Percentiles rank a stretch among this genome's conserved stretches.
Evolutionary conservation across 1,140 invertebrate species (phyloP).

Genomic region (Gryllus bimaculatus): DNA sequence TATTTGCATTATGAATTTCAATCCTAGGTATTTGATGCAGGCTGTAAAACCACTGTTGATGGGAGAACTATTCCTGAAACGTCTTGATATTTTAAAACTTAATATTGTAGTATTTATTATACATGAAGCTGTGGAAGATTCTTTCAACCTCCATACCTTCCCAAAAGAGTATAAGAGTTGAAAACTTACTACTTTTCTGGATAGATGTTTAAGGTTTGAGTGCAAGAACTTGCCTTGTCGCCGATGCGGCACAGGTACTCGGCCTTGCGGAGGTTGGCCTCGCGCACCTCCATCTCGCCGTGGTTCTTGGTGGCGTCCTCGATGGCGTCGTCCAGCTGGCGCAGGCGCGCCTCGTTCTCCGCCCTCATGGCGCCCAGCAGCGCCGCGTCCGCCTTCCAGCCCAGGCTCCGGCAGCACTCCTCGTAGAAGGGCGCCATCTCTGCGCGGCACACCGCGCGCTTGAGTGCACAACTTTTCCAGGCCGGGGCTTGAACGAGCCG

Average conservation of each 20-base stretch:
- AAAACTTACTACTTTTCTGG: too few species aligned
- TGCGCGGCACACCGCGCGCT: conserved; percentile 25
- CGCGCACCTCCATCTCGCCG: conserved; percentile 86
- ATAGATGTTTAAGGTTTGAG: too few species aligned
- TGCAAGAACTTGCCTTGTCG: conserved; percentile 55
- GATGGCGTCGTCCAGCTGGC: conserved; percentile 78
- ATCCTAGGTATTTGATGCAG: too few species aligned
- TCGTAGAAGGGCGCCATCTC: conserved; percentile 97
- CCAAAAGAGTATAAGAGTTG: too few species aligned
- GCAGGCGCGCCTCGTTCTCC: conserved; percentile 70
- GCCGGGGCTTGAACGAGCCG: neutral
- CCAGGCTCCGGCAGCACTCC: conserved; percentile 60
- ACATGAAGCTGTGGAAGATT: too few species aligned
- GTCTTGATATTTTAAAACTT: too few species aligned
- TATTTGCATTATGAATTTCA: too few species aligned
- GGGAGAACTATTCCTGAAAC: too few species aligned
- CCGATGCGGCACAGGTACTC: conserved; percentile 95
- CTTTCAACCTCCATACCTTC: too few species aligned
- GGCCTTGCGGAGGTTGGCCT: conserved; percentile 80
- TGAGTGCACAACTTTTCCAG: too few species aligned
- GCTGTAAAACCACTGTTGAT: too few species aligned
- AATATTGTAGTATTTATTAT: too few species aligned
- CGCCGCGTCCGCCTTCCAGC: conserved; percentile 66
- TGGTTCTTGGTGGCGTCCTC: conserved; percentile 92
- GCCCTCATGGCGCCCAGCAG: conserved; percentile 73